These are phyloP conservation scores for Drosophila rellima DNA, from an alignment of 2,888 invertebrate genomes.

Conservation along the genomic window DNA sequence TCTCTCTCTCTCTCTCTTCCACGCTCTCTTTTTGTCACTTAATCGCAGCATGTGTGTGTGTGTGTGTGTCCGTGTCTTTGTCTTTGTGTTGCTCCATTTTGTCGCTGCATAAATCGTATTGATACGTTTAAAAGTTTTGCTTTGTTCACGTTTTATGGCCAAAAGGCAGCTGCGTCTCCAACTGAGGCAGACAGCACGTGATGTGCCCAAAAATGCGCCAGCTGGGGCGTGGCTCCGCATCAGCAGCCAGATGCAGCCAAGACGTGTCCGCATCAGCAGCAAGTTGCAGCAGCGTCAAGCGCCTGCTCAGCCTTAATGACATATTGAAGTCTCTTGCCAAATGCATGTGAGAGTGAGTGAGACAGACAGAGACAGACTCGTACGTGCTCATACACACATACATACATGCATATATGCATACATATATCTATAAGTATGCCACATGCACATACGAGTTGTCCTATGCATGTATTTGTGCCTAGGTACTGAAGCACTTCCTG, in stretches of 20 bases:
- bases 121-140: conserved; percentile 69
- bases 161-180: conserved; percentile 49
- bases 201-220: conserved; percentile 62
- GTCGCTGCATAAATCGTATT: conserved; percentile 78
- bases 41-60: conserved; percentile 34
- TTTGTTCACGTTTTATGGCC: conserved; percentile 65
- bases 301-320: conserved; percentile 65
- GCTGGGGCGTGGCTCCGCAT: conserved; percentile 57
- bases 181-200: conserved; percentile 50
- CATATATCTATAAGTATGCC: background rate
- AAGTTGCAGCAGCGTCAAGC: conserved; percentile 34
- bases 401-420: no score
- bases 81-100: conserved; percentile 53
- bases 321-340: conserved; percentile 56
- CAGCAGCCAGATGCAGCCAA: conserved; percentile 60
- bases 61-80: conserved; percentile 10
- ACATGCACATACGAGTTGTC: background rate
- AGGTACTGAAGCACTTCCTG: conserved; percentile 14
- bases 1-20: conserved; percentile 1
- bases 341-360: conserved; percentile 29
- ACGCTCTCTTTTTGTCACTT: conserved; percentile 7
- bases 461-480: background rate
- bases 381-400: no score
- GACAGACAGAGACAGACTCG: background rate
- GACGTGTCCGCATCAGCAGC: conserved; percentile 50